A percentile compares a stretch with the other conserved stretches of the same genome.
phyloP scores from a whole-genome alignment of 2,888 invertebrate species.

The Allophyes oxyacanthae region DNA sequence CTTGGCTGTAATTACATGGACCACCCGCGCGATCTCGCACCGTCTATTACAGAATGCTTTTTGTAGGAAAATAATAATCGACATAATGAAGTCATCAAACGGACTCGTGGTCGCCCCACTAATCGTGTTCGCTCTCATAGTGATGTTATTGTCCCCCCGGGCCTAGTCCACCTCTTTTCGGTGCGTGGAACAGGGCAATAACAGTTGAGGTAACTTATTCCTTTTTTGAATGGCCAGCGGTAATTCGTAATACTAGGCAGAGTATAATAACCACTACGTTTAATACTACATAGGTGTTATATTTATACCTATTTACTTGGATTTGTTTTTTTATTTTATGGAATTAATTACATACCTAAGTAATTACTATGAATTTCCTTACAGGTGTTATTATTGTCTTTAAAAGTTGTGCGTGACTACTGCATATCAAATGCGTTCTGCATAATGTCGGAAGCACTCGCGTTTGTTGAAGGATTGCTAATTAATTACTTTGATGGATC shows the following conservation, averaged over 20 bases:
- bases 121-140: constrained; percentile 43
- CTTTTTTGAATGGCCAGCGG: constrained; percentile 32
- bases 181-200: constrained; percentile 48
- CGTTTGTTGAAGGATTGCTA: constrained; percentile 9
- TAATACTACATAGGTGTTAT: too few relatives aligned
- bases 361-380: constrained; percentile 13
- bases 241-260: constrained; percentile 22
- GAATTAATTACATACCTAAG: too few relatives aligned
- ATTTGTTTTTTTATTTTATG: constrained; percentile 16
- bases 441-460: constrained; percentile 6
- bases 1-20: constrained; percentile 77
- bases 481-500: constrained; percentile 9
- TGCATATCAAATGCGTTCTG: constrained; percentile 9
- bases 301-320: neutral
- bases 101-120: constrained; percentile 55
- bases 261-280: too few relatives aligned
- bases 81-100: constrained; percentile 84
- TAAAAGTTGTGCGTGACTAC: constrained; percentile 8
- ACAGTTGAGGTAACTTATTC: constrained; percentile 24
- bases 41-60: constrained; percentile 74
- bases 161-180: constrained; percentile 30
- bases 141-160: constrained; percentile 47
- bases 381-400: constrained; percentile 5
- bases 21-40: constrained; percentile 79
- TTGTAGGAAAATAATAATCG: constrained; percentile 77